Evolutionary conservation across 2,797 vertebrate genomes (phyloP).

Genomic region (Sebastes hubbsi): DNA sequence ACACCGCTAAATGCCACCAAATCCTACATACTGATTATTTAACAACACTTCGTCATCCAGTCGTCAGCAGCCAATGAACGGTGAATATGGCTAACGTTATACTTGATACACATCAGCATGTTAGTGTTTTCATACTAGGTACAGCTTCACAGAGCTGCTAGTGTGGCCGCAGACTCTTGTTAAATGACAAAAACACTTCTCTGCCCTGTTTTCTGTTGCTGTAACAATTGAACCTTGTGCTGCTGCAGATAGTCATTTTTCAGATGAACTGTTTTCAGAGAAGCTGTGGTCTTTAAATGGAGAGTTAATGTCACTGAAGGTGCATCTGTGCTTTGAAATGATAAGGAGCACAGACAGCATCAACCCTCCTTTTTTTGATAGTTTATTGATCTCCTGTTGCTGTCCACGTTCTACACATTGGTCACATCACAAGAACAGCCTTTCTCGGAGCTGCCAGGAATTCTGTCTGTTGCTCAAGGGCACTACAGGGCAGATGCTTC

Average conservation of each 20-base stretch:
- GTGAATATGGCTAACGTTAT: background rate
- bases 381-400: constrained; percentile 27
- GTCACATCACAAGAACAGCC: background rate
- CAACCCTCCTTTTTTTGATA: constrained; percentile 17
- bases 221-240: background rate
- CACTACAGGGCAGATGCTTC: constrained; percentile 40
- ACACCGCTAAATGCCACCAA: too few relatives aligned
- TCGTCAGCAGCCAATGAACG: background rate
- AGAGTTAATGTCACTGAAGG: constrained; percentile 8
- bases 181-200: background rate
- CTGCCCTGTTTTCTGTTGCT: background rate
- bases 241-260: background rate
- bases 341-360: background rate
- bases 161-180: background rate
- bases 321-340: constrained; percentile 8
- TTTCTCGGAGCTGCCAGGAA: background rate
- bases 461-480: constrained; percentile 12
- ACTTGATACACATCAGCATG: background rate
- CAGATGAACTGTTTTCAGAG: background rate
- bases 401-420: background rate
- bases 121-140: background rate
- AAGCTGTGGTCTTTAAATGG: constrained; percentile 1
- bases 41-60: background rate
- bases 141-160: background rate
- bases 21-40: too few relatives aligned